Conservation (phyloP, 2,113 vertebrate genomes). For the Dicentrarchus labrax region DNA sequence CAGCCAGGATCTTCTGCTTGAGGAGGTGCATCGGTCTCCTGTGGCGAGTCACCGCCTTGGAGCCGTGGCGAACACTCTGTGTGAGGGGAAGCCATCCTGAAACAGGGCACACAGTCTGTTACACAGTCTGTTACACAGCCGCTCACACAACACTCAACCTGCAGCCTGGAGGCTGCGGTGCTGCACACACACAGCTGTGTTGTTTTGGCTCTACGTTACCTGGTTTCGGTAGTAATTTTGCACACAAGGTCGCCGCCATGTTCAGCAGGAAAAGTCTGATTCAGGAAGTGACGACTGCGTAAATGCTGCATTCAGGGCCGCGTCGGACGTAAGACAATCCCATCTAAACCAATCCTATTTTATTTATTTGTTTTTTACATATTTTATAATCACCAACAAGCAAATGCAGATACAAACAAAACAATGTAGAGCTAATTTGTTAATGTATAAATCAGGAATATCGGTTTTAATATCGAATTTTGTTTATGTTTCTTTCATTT, state of each 20-base stretch:
- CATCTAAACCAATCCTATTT: not conserved
- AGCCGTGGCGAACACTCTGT: constrained; percentile 87
- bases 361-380: not conserved
- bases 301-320: not conserved
- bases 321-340: fast-evolving
- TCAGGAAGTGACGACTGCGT: constrained; percentile 5
- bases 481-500: not conserved
- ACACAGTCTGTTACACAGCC: not conserved
- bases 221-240: constrained; percentile 71
- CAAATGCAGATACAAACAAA: not conserved
- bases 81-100: constrained; percentile 88
- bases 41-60: constrained; percentile 95
- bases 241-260: constrained; percentile 87
- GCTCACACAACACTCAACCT: not conserved
- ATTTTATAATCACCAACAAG: not conserved
- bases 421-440: not conserved
- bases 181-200: no score
- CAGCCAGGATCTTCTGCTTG: constrained; percentile 91
- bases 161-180: no score
- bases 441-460: not conserved
- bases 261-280: constrained; percentile 58
- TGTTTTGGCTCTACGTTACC: constrained; percentile 71
- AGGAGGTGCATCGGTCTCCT: constrained; percentile 88
- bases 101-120: not conserved
- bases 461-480: not conserved